A percentile compares a stretch with the other conserved stretches of the same genome.
Conservation (phyloP, 64 coral and sea anemone genomes). For the Pachyseris speciosa region DNA sequence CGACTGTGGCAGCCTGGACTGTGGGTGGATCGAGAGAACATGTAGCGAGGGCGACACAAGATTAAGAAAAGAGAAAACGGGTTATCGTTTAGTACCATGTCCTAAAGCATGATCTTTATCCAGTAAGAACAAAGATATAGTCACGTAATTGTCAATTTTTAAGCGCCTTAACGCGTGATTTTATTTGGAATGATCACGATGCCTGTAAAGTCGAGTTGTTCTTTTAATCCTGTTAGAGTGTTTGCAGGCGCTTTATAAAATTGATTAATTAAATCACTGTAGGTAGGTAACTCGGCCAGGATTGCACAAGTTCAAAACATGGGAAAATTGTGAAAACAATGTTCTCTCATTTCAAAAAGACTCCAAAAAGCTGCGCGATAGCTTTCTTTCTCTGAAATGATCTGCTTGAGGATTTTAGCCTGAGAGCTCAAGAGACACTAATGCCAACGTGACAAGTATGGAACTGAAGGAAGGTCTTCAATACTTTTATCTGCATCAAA, state of each 20-base stretch:
- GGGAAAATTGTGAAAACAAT: too few relatives aligned
- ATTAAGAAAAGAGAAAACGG: neutral
- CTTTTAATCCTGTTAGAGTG: neutral
- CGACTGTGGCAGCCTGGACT: neutral
- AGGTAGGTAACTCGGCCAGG: neutral
- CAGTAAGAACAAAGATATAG: neutral
- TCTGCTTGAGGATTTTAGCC: neutral
- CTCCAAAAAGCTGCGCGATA: too few relatives aligned
- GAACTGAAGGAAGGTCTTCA: neutral
- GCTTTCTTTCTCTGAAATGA: neutral
- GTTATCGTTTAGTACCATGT: neutral
- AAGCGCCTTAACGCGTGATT: neutral
- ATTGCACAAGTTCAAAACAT: neutral
- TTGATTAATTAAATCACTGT: neutral
- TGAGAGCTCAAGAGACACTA: neutral
- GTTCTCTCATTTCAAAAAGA: too few relatives aligned
- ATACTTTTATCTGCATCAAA: neutral
- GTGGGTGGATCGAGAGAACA: neutral
- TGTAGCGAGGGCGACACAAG: neutral
- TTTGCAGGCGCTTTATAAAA: neutral
- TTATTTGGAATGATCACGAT: neutral
- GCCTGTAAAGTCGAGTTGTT: neutral
- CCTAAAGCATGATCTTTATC: neutral
- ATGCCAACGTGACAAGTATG: neutral
- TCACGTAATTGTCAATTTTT: slow-evolving; percentile 4